Base-by-base conservation (phyloP, 1,140 invertebrate genomes). In the Calycopis cecrops region DNA sequence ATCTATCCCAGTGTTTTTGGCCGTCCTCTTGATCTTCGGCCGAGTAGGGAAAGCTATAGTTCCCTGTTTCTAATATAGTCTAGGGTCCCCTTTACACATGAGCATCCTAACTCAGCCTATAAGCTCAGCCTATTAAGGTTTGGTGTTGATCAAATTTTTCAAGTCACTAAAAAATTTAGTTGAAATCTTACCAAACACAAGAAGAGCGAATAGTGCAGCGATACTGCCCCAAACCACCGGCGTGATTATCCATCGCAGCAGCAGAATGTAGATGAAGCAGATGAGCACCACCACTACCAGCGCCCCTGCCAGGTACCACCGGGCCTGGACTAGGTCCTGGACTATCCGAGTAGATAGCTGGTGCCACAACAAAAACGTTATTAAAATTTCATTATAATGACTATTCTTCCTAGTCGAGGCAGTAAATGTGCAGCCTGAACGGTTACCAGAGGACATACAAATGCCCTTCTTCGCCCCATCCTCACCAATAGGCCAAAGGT, bases 211-310 rank as follows among this genome's bases (percentile, higher is more conserved):
- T 0, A 96, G 90, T 3, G 90, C 90, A 17, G 94, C 67, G 35
- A 99, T 92, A 8, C 95, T 95, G 8, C 93, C 63, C 95, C 96
- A 99, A 0, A 99, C 92, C 72, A 99, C 93, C 0, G 96, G 87
- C 3, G 92, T 92, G 8, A 97, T 95, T 4, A 98, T 86, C 91
- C 94, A 98, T 64, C 97, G 90, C 88, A 99, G 91, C 10, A 99
- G 76, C 1, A 96, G 76, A 55, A 99, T 98, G 89, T 97, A 98
- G 10, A 98, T 67, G 18, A 99, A 90, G 52, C 94, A 94, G 9
- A 95, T 74, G 0, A 96, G 50, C 67, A 94, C 91, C 4, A 93
- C 91, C 4, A 91, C 79, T 0, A 88, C 76, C 18, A 97, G 69
- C 9, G 92, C 91, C 0, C 90, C 86, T 0, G 95, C 63, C 21